These are phyloP conservation scores for Crioceris asparagi DNA, from an alignment of 2,888 invertebrate species.

Conservation along the genomic window DNA sequence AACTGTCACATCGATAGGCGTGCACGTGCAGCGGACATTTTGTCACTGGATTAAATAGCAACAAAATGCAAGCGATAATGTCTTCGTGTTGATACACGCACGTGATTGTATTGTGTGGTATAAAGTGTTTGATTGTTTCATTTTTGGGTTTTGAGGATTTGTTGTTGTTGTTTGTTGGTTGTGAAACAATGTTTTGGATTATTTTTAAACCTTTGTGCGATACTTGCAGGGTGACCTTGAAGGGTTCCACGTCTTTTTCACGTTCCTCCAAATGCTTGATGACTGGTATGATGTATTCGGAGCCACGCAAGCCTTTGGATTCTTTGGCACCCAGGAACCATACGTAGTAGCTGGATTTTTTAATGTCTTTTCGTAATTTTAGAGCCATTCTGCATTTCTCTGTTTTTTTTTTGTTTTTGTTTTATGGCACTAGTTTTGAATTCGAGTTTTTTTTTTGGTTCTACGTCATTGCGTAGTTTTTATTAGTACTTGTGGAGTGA, in stretches of 20 bases:
- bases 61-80: slow-evolving; percentile 84
- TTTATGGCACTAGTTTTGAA: too few species aligned
- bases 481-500: too few species aligned
- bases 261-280: slow-evolving; percentile 75
- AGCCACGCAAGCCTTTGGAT: slow-evolving; percentile 76
- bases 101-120: slow-evolving; percentile 87
- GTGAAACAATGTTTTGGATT: slow-evolving; percentile 56
- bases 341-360: slow-evolving; percentile 84
- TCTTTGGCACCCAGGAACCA: slow-evolving; percentile 96
- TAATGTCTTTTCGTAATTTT: slow-evolving; percentile 73
- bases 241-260: slow-evolving; percentile 74
- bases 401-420: slow-evolving; percentile 12
- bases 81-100: slow-evolving; percentile 86
- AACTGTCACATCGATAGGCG: slow-evolving; percentile 80
- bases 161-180: slow-evolving; percentile 23
- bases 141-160: slow-evolving; percentile 36
- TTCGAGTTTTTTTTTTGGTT: too few species aligned
- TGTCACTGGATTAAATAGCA: slow-evolving; percentile 89
- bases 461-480: too few species aligned
- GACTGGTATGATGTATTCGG: slow-evolving; percentile 77
- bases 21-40: slow-evolving; percentile 93
- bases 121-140: slow-evolving; percentile 82
- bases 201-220: slow-evolving; percentile 91
- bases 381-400: slow-evolving; percentile 53
- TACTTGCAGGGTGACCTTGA: slow-evolving; percentile 84